A percentile compares a stretch with the other conserved stretches of the same genome.
phyloP scores from a whole-genome alignment of 2,888 invertebrate genomes.

The Abrostola tripartita region DNA sequence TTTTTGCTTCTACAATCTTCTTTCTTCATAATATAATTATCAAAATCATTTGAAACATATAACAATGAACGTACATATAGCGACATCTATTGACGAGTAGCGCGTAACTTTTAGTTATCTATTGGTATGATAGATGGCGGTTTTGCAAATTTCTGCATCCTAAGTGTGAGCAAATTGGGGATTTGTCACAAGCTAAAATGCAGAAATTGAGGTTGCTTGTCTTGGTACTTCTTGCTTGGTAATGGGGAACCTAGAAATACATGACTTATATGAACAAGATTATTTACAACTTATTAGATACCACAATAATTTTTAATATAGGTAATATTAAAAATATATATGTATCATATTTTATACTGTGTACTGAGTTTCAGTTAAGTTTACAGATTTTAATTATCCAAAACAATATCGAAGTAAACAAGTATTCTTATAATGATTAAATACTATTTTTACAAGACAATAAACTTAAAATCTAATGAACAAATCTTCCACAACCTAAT shows the following conservation, averaged over 20 bases:
- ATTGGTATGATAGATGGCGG: conserved; percentile 53
- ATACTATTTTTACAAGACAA: too few relatives aligned
- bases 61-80: conserved; percentile 5
- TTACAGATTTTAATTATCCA: neutral
- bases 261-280: too few relatives aligned
- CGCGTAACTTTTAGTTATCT: conserved; percentile 33
- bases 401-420: neutral
- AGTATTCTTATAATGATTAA: neutral
- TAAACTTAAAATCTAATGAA: neutral
- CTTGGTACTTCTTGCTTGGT: neutral
- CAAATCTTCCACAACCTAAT: conserved; percentile 19
- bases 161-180: conserved; percentile 52
- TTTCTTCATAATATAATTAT: conserved; percentile 14
- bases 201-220: conserved; percentile 53
- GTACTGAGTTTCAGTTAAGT: too few relatives aligned
- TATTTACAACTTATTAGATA: neutral
- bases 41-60: neutral
- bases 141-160: conserved; percentile 65
- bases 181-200: conserved; percentile 65
- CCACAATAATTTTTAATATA: too few relatives aligned
- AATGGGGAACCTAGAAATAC: neutral
- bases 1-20: conserved; percentile 14
- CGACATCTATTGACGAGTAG: conserved; percentile 68
- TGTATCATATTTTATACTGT: too few relatives aligned
- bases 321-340: too few relatives aligned